Base-by-base conservation (phyloP, 2,113 vertebrate species). In the Mirounga angustirostris region DNA sequence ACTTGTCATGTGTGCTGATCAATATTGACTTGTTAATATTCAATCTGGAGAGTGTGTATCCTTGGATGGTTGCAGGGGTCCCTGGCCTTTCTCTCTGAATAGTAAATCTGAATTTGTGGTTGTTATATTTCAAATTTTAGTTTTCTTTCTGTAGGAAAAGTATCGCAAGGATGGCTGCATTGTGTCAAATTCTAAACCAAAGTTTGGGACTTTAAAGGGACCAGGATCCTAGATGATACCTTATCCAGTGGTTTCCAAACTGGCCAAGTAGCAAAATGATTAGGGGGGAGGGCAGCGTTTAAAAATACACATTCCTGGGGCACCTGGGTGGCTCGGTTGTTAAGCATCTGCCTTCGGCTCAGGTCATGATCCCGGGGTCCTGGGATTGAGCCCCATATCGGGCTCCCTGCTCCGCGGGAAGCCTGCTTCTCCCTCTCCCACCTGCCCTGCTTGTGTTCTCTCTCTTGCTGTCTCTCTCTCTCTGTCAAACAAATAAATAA, bases 141-240 rank as follows among this genome's bases (percentile, higher is more conserved):
- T 59, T 89, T 69, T 86, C 19, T 90, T 67, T 87, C 18, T 83
- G 4, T 74, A 36, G 30, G 80, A 84, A 83, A 10, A 46, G 13
- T 56, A 30, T 19, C 16, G 1, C 78, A n/a, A 94, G 33, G 21
- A 90, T 80, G 40, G 2, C 33, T 94, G 18, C 24, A 1, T 80
- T 40, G 7, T 14, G 7, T 54, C 88, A 86, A 24, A 61, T 92
- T 92, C 30, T 59, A 87, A 96, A 61, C 19, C 61, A 84, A 73
- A 96, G 54, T 80, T 33, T 80, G 58, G 18, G 28, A 84, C 91
- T 73, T 67, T 74, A 87, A 56, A 81, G 69, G 61, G 69, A 88
- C 76, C 7, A 58, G 69, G 71, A 83, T 22, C 30, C 46, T 74
- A 54, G 18, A 58, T 50, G 30, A 69, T 65, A 61, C 61, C 12